These are phyloP conservation scores for Catharus ustulatus DNA, from an alignment of 2,797 vertebrate species.

Conservation along the genomic window DNA sequence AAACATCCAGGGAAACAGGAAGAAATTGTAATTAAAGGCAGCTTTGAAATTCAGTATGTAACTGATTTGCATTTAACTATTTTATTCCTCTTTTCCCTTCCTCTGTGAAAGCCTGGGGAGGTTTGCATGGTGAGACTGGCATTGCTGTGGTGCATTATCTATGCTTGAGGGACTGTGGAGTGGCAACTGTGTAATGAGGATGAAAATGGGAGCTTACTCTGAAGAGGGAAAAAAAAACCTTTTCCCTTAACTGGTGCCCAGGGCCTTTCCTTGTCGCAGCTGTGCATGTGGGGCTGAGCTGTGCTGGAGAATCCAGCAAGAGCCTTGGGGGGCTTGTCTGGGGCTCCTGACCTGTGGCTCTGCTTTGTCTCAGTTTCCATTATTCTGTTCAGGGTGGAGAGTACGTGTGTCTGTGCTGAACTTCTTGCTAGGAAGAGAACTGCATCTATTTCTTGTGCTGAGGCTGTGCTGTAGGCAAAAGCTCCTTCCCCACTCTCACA, in stretches of 20 bases:
- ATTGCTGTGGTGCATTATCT: background rate
- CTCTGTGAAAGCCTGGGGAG: background rate
- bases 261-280: background rate
- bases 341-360: background rate
- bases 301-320: background rate
- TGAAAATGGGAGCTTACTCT: constrained; percentile 15
- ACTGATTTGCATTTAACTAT: constrained; percentile 40
- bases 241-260: background rate
- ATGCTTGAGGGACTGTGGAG: background rate
- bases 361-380: background rate
- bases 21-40: constrained; percentile 41
- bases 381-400: background rate
- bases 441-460: background rate
- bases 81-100: background rate
- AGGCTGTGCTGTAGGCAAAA: background rate
- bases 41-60: constrained; percentile 44
- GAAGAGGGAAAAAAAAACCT: background rate
- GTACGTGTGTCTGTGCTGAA: background rate
- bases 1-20: background rate
- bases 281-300: fast-evolving
- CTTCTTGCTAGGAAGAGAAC: background rate
- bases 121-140: background rate
- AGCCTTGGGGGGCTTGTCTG: background rate
- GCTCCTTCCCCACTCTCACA: background rate
- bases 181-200: constrained; percentile 22